Evolutionary conservation across 2,113 vertebrate species (phyloP).

Genomic region (Syrmaticus mikado): DNA sequence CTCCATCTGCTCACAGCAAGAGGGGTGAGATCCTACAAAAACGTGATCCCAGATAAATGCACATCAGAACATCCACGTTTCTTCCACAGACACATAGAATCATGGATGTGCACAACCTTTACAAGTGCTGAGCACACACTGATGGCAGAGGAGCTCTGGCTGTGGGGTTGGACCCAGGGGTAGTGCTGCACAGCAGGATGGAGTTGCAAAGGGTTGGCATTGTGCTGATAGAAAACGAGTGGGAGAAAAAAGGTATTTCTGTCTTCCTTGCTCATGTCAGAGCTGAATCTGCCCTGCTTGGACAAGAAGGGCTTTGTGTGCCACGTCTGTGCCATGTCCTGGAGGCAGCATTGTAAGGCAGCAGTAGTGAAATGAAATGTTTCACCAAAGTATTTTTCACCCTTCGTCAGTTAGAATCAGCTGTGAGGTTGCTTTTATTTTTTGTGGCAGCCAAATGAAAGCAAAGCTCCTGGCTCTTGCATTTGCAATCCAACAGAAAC

Average conservation of each 20-base stretch:
- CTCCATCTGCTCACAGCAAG: background rate
- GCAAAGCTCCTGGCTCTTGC: background rate
- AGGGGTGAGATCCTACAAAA: background rate
- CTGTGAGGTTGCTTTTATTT: background rate
- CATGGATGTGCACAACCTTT: background rate
- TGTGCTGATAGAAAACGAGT: background rate
- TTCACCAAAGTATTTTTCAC: background rate
- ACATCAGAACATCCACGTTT: background rate
- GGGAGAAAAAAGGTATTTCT: background rate
- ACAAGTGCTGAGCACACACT: background rate
- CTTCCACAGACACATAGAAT: background rate
- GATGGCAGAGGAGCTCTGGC: fast-evolving
- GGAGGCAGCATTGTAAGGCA: background rate
- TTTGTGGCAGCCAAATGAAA: constrained; percentile 17
- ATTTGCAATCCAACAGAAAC: background rate
- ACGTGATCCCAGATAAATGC: background rate
- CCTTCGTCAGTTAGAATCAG: background rate
- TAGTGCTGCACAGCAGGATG: background rate
- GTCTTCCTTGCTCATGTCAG: background rate
- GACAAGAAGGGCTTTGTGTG: background rate
- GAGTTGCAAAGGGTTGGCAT: background rate
- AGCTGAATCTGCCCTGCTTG: background rate
- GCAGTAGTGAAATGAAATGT: background rate
- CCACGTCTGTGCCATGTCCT: background rate
- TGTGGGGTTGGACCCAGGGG: background rate